Conservation (phyloP, 2,888 invertebrate genomes). For the Trachelus troglodyta region DNA sequence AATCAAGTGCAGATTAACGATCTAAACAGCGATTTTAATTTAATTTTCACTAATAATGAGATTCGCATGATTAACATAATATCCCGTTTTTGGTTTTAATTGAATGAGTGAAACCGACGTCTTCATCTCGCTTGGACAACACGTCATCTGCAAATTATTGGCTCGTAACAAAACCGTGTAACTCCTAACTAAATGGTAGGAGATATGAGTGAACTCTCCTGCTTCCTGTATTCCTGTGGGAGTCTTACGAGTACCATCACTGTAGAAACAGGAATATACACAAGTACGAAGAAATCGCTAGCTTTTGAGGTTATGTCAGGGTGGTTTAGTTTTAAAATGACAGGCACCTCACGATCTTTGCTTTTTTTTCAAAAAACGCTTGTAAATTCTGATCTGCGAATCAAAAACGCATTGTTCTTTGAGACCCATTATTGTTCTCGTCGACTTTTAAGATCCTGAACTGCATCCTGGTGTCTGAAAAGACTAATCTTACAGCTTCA, state of each 20-base stretch:
- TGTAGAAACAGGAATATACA: background rate
- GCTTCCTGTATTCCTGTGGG: background rate
- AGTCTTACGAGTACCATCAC: background rate
- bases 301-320: background rate
- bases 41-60: background rate
- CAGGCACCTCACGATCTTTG: background rate
- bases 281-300: background rate
- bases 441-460: background rate
- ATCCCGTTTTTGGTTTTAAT: background rate
- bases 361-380: background rate
- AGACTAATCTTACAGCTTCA: background rate
- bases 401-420: constrained; percentile 33
- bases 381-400: constrained; percentile 22
- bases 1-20: background rate
- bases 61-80: background rate
- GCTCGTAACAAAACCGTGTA: background rate
- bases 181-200: background rate
- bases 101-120: background rate
- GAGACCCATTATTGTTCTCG: constrained; percentile 39
- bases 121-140: background rate
- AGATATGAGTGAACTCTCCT: background rate
- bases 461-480: background rate
- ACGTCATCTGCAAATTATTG: background rate
- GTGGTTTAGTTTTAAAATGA: background rate
- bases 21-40: background rate